These are phyloP conservation scores for Poeciliopsis turneri DNA, from an alignment of 2,797 vertebrate species.

Conservation along the genomic window DNA sequence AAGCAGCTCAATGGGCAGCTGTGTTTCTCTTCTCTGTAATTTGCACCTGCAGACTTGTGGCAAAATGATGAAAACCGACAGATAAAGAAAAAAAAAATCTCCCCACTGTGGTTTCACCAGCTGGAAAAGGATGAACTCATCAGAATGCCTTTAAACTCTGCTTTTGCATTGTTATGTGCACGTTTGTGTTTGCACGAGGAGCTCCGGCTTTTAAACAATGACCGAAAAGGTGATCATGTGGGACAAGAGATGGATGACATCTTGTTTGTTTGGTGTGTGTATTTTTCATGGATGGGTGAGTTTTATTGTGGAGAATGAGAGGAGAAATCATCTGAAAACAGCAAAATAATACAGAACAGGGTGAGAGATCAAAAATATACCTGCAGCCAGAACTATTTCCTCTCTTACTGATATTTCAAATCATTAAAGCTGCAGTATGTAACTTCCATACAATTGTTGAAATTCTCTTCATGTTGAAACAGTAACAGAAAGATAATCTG, in stretches of 20 bases:
- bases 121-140: conserved; percentile 12
- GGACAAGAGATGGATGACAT: conserved; percentile 28
- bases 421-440: background rate
- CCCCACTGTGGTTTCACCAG: background rate
- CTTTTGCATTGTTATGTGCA: background rate
- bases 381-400: background rate
- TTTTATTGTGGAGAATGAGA: conserved; percentile 49
- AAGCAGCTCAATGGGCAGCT: conserved; percentile 55
- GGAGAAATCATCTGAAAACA: conserved; percentile 36
- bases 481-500: too few relatives aligned
- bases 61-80: conserved; percentile 8
- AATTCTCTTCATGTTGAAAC: too few relatives aligned
- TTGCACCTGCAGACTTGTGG: conserved; percentile 55
- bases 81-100: background rate
- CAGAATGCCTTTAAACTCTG: conserved; percentile 5
- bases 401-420: background rate
- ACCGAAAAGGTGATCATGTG: conserved; percentile 2
- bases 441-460: too few relatives aligned
- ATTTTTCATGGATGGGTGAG: conserved; percentile 19
- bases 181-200: background rate
- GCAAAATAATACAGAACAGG: conserved; percentile 39
- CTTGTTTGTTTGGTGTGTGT: conserved; percentile 20
- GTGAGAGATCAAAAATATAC: conserved; percentile 26
- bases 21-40: conserved; percentile 51
- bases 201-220: conserved; percentile 9